Evolutionary conservation across 2,888 invertebrate species (phyloP), one percentile per base, ranked within the genome.

Genomic region (Melinaea marsaeus): DNA sequence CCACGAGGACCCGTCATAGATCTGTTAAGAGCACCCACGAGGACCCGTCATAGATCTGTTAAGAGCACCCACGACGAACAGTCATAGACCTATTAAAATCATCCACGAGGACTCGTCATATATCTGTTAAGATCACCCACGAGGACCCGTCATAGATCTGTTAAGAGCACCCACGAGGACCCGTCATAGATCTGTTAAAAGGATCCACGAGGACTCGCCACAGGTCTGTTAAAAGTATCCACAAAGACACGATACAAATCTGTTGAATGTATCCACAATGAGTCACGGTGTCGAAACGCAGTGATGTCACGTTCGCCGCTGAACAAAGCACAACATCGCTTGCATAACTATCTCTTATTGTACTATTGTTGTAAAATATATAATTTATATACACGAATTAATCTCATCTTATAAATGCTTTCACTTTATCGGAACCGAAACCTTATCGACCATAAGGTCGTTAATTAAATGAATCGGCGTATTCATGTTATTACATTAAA

Each of bases 261-360:
- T 51, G 32, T 51, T 51, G 32, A 9, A 32, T 48, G 5, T 51
- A 9, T 51, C 22, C 51, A 51, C 3, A 32, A 51, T 66, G 66
- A 66, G 64, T 67, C 67, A 67, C 58, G 62, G 60, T 65, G 63
- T 67, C 65, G 67, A 67, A 65, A 67, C 61, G 62, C 58, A 32
- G 61, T 65, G 67, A 67, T 59, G 67, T 65, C 67, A 67, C 67
- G 11, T 51, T 2, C n/a, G 64, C 64, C 60, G 64, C 61, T 60
- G 57, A 62, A 60, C 62, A 22, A 56, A 58, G 51, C 57, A 47
- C 55, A 35, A 42, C 34, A 33, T 48, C 56, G 34, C 37, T 57
- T 63, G 48, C 51, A 51, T 51, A 51, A 51, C 51, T 51, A 51
- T 51, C 51, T 51, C 32, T 51, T 32, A 32, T 51, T 51, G 51